phyloP scores from a whole-genome alignment of 2,888 invertebrate species.

The Sepiola atlantica region DNA sequence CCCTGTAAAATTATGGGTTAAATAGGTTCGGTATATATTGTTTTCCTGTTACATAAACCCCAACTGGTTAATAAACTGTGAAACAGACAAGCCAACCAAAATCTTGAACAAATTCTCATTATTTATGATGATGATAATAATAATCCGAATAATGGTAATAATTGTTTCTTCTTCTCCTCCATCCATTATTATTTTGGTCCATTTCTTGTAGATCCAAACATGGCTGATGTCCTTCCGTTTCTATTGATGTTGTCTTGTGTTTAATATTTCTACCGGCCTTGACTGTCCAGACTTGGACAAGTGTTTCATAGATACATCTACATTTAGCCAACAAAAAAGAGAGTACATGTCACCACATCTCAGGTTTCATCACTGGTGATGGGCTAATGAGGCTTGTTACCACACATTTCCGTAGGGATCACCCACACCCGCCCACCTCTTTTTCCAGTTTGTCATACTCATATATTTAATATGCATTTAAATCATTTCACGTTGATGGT shows the following conservation, averaged over 20 bases:
- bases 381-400: conserved; percentile 32
- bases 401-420: neutral
- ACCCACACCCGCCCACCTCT: neutral
- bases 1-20: too few species aligned
- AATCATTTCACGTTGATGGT: neutral
- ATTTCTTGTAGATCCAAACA: neutral
- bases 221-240: neutral
- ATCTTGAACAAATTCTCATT: neutral
- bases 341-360: conserved; percentile 32
- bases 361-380: conserved; percentile 32
- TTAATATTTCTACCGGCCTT: neutral
- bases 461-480: neutral
- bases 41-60: too few species aligned
- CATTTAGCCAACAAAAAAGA: neutral
- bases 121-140: neutral
- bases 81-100: neutral
- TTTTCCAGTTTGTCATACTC: neutral
- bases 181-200: neutral
- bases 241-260: neutral
- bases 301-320: neutral
- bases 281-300: neutral
- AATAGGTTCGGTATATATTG: too few species aligned
- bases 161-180: neutral
- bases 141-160: neutral
- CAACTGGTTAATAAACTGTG: too few species aligned